A percentile compares a stretch with the other conserved stretches of the same genome.
phyloP scores from a whole-genome alignment of 2,888 invertebrate species.

The Temnothorax unifasciatus region DNA sequence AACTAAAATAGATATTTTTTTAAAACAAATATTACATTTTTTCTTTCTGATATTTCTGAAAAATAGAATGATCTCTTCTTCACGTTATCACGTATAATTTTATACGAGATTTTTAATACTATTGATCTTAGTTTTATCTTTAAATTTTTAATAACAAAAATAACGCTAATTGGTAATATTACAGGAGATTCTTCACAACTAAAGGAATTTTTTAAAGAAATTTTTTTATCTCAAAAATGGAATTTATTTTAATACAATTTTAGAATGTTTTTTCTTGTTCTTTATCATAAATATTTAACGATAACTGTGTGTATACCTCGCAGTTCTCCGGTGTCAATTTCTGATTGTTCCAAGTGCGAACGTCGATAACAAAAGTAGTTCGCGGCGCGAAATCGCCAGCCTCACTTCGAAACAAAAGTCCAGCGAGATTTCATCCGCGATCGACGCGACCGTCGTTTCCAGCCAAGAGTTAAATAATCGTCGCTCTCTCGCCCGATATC shows the following conservation, averaged over 20 bases:
- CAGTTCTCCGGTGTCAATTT: constrained; percentile 31
- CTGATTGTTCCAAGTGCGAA: constrained; percentile 38
- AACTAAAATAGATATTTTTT: background rate
- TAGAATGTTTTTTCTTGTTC: background rate
- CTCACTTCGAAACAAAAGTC: constrained; percentile 36
- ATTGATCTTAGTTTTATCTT: background rate
- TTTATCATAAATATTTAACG: background rate
- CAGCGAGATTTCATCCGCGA: constrained; percentile 23
- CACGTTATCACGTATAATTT: background rate
- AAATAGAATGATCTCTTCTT: background rate
- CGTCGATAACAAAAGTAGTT: constrained; percentile 38
- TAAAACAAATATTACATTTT: background rate
- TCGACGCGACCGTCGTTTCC: constrained; percentile 24
- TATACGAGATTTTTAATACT: background rate
- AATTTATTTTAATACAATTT: constrained; percentile 5
- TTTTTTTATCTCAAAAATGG: background rate
- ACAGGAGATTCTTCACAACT: background rate
- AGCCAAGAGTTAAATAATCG: constrained; percentile 43
- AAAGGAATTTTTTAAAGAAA: background rate
- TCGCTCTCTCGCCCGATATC: constrained; percentile 14
- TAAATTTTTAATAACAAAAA: background rate
- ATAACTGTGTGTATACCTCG: background rate
- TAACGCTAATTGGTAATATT: background rate
- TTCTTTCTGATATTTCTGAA: background rate
- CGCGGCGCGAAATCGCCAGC: constrained; percentile 40